Evolutionary conservation across 2,888 invertebrate species (phyloP), one percentile per base, ranked within the genome.

Genomic region (Dasysyrphus albostriatus): DNA sequence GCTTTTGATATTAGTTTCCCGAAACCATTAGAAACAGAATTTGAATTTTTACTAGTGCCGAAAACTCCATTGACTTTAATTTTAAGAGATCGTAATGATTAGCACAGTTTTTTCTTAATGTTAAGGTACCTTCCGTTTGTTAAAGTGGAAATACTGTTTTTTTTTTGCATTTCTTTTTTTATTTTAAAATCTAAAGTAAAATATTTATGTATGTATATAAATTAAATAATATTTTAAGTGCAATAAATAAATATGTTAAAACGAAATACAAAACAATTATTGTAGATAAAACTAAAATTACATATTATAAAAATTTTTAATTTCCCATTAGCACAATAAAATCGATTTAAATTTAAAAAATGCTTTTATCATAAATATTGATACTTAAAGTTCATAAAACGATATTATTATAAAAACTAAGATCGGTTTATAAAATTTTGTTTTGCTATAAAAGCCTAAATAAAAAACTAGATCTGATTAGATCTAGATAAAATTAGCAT

Each of bases 41-140:
- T 97, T 90, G 97, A 97, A 91, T 98, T 97, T 93, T 93, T 98
- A 67, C 91, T 97, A 83, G 95, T 96, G 6, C 97, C 97, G 3
- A 95, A 96, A 91, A 95, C 95, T 9, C 96, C 96, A 19, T 95
- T 97, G 14, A 93, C 94, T 10, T 93, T 97, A 89, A 94, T 94
- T 77, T 94, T 97, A 89, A 93, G 93, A 80, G 95, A 96, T 91
- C 94, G 95, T 92, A 93, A 75, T 19, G 78, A 89, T 76, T 91
- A 88, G 89, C 56, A 12, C 0, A 19, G 19, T 47, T 44, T 29
- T 8, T n/a, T 51, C n/a, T 29, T 9, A 63, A 29, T 14, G 19
- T 42, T 24, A 14, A 37, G 0, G 37, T 67, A 63, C 73, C 54
- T 39, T n/a, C n/a, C n/a, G n/a, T 74, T 29, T 76, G 12, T 32